Evolutionary conservation across 30 jellyfish, hydroid and myxozoan genomes (phyloP).

Genomic region (Catostylus mosaicus): DNA sequence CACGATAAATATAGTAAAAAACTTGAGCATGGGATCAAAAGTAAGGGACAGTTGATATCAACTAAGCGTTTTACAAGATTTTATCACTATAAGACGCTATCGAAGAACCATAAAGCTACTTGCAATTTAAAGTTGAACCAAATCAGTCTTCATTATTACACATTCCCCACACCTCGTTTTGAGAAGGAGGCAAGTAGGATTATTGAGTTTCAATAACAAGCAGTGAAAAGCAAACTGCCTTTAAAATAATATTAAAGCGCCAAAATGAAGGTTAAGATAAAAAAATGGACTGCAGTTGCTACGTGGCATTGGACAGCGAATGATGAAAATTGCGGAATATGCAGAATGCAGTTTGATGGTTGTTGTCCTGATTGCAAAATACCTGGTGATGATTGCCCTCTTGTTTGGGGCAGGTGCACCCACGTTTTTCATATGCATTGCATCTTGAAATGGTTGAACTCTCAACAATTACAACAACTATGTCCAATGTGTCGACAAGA

Average conservation of each 20-base stretch:
- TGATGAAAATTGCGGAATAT: conserved; percentile 99
- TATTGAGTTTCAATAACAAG: too few species aligned
- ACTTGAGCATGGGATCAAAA: background rate
- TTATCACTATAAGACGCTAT: too few species aligned
- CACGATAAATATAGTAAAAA: too few species aligned
- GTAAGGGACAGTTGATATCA: too few species aligned
- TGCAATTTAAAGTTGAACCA: too few species aligned
- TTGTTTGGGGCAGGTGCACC: conserved; percentile 98
- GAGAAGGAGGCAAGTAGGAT: too few species aligned
- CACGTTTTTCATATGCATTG: conserved; percentile 99
- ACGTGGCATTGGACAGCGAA: conserved; percentile 99
- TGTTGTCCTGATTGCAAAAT: conserved; percentile 98
- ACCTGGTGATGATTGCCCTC: conserved; percentile 99
- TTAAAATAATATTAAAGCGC: too few species aligned
- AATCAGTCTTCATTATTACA: too few species aligned
- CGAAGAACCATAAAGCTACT: too few species aligned
- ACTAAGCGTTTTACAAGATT: too few species aligned
- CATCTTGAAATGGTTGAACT: conserved; percentile 91
- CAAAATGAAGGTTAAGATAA: conserved; percentile 77
- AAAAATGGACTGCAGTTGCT: conserved; percentile 98
- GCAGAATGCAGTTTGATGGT: conserved; percentile 97
- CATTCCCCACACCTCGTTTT: too few species aligned
- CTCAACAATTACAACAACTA: conserved; percentile 90
- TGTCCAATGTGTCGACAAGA: conserved; percentile 99
- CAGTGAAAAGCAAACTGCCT: too few species aligned